Evolutionary conservation across 30 jellyfish, hydroid and myxozoan species (phyloP).

Genomic region (Rhopilema esculentum): DNA sequence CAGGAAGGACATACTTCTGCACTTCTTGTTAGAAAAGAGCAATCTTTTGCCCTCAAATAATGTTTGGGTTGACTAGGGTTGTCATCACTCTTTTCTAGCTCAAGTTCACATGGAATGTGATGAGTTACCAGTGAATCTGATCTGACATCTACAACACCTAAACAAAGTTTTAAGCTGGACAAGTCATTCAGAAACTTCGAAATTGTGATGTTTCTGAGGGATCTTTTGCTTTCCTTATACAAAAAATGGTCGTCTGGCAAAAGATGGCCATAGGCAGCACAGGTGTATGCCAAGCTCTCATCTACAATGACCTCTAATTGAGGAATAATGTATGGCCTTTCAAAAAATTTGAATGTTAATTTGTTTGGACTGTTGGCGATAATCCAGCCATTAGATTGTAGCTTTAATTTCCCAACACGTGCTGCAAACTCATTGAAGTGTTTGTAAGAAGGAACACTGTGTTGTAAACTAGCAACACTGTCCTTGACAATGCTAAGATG

Average conservation of each 20-base stretch:
- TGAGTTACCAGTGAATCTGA: conserved; percentile 30
- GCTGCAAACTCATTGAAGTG: conserved; percentile 5
- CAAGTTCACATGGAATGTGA: conserved; percentile 31
- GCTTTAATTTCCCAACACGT: neutral
- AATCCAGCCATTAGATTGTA: conserved; percentile 4
- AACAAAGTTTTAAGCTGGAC: conserved; percentile 2
- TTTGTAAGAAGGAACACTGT: neutral
- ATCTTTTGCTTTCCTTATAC: conserved; percentile 6
- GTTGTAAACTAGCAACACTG: conserved; percentile 3
- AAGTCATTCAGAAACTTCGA: conserved; percentile 8
- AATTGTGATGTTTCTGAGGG: conserved; percentile 26
- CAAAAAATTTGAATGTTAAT: neutral
- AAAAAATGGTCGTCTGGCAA: conserved; percentile 26
- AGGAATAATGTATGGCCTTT: neutral
- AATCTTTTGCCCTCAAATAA: conserved; percentile 19
- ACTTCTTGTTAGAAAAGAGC: conserved; percentile 5
- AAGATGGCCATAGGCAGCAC: conserved; percentile 39
- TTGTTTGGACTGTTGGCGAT: neutral
- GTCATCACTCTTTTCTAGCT: conserved; percentile 9
- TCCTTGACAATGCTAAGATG: conserved; percentile 15
- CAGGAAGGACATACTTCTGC: conserved; percentile 8
- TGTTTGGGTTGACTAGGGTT: conserved; percentile 16
- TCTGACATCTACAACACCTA: conserved; percentile 8
- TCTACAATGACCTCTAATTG: conserved; percentile 19
- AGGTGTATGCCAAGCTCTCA: conserved; percentile 34